Evolutionary conservation across 1,140 invertebrate genomes (phyloP).

Genomic region (Brachystomella parvula): DNA sequence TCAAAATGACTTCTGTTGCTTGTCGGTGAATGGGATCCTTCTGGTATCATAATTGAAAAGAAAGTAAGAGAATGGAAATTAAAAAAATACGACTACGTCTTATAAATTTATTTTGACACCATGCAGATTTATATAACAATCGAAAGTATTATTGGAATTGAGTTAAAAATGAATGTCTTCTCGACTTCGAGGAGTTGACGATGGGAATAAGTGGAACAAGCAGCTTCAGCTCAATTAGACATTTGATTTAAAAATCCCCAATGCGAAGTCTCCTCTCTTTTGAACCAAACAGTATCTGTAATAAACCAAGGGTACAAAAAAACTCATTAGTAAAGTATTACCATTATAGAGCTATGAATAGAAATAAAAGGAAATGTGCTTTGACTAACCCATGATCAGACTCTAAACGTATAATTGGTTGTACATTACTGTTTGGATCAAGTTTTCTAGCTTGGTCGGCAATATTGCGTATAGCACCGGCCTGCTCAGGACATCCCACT

Average conservation of each 20-base stretch:
- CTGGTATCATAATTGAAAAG: no score
- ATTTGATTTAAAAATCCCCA: slow-evolving; percentile 33
- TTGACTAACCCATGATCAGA: slow-evolving; percentile 32
- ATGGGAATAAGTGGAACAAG: not conserved
- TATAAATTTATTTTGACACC: no score
- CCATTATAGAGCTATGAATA: not conserved
- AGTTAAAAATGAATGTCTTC: no score
- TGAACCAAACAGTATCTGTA: slow-evolving; percentile 38
- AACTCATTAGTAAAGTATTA: not conserved
- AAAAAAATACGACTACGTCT: no score
- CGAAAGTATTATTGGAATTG: not conserved
- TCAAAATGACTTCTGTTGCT: no score
- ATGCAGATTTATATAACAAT: no score
- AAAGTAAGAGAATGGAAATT: no score
- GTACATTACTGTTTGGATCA: slow-evolving; percentile 31
- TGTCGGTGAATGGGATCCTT: no score
- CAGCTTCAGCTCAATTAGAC: not conserved
- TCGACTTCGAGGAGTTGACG: no score
- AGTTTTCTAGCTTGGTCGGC: slow-evolving; percentile 35
- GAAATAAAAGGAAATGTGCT: slow-evolving; percentile 1
- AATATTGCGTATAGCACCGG: slow-evolving; percentile 30
- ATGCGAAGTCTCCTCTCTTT: slow-evolving; percentile 29
- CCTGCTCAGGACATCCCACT: slow-evolving; percentile 25
- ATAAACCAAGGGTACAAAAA: slow-evolving; percentile 12
- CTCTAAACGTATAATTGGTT: slow-evolving; percentile 33